A percentile compares a stretch with the other conserved stretches of the same genome.
phyloP scores from a whole-genome alignment of 2,797 vertebrate species.

The Acrossocheilus wenchowensis region DNA sequence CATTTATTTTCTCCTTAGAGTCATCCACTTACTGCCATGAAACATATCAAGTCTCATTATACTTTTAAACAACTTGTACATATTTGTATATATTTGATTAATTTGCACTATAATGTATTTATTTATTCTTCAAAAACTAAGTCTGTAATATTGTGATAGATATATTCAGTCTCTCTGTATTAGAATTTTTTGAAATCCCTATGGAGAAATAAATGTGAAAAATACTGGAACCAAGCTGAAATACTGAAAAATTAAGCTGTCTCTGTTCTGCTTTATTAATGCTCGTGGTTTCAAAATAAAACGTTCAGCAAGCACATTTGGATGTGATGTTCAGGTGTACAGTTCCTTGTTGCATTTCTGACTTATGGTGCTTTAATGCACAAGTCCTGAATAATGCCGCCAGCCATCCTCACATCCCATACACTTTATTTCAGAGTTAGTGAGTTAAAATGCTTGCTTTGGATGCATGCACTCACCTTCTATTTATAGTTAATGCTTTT shows the following conservation, averaged over 20 bases:
- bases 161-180: not conserved
- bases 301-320: not conserved
- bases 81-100: not conserved
- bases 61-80: not conserved
- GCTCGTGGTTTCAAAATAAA: not conserved
- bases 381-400: not conserved
- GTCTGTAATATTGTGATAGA: not conserved
- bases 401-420: not conserved
- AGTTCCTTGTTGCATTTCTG: not conserved
- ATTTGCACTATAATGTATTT: not conserved
- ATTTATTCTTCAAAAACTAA: not conserved
- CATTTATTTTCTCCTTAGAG: not conserved
- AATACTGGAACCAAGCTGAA: slow-evolving; percentile 17
- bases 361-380: not conserved
- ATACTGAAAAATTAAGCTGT: not conserved
- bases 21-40: not conserved
- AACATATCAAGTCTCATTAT: not conserved
- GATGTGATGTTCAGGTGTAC: slow-evolving; percentile 1
- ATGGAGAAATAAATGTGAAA: not conserved
- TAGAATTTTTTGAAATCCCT: not conserved
- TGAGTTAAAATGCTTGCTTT: not conserved
- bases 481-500: slow-evolving; percentile 49
- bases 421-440: slow-evolving; percentile 17
- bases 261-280: not conserved
- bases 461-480: slow-evolving; percentile 29